phyloP scores from a whole-genome alignment of 2,888 invertebrate species.

The Dolichopus griseipennis region DNA sequence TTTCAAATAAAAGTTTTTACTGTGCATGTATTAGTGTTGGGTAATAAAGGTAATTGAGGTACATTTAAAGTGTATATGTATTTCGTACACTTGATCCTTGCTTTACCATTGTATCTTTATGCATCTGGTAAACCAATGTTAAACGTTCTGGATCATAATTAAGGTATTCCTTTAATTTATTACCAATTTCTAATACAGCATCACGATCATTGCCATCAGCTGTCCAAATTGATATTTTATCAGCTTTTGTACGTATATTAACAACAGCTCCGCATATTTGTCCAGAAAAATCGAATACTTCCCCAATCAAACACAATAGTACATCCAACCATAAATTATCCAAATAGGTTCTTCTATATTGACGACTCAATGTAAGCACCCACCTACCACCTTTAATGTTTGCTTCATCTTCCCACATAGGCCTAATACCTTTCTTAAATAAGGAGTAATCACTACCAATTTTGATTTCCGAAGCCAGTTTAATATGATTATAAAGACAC shows the following conservation, averaged over 20 bases:
- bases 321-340: conserved; percentile 78
- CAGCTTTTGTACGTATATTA: conserved; percentile 81
- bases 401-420: conserved; percentile 88
- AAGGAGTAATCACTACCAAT: conserved; percentile 73
- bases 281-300: conserved; percentile 89
- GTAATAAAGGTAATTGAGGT: neutral
- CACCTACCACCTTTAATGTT: conserved; percentile 81
- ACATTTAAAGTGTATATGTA: conserved; percentile 36
- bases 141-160: conserved; percentile 52
- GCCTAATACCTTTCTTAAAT: conserved; percentile 59
- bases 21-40: too few species aligned
- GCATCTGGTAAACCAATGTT: conserved; percentile 64
- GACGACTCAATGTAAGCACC: conserved; percentile 63
- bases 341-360: conserved; percentile 58
- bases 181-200: conserved; percentile 79
- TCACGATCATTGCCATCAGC: conserved; percentile 69
- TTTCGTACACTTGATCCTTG: conserved; percentile 69
- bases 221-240: conserved; percentile 93
- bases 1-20: too few species aligned
- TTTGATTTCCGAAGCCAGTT: conserved; percentile 69
- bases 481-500: conserved; percentile 86
- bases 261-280: conserved; percentile 96
- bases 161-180: conserved; percentile 77
- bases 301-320: conserved; percentile 85
- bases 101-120: conserved; percentile 78